Percentiles rank a stretch among this genome's conserved stretches.
These are phyloP conservation scores for Gila robusta DNA, from an alignment of 2,797 vertebrate genomes.

Conservation along the genomic window DNA sequence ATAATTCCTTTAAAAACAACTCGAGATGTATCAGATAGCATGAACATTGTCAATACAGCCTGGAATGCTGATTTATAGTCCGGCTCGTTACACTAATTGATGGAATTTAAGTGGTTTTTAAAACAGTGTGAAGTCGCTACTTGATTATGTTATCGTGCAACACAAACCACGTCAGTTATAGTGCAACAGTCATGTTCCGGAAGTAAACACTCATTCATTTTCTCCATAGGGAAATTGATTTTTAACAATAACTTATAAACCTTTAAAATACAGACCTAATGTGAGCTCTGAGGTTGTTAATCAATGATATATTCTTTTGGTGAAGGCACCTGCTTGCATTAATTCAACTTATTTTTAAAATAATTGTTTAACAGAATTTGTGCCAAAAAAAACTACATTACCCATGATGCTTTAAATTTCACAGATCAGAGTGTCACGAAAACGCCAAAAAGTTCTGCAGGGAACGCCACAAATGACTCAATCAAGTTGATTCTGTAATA, in stretches of 20 bases:
- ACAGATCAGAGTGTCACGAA: background rate
- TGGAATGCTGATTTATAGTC: slow-evolving; percentile 8
- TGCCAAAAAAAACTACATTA: background rate
- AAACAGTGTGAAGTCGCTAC: background rate
- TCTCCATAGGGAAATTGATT: background rate
- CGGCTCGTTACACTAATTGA: slow-evolving; percentile 5
- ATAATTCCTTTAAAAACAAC: slow-evolving; percentile 15
- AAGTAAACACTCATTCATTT: background rate
- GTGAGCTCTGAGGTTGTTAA: background rate
- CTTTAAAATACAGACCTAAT: background rate
- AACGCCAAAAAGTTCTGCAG: background rate
- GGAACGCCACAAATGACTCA: background rate
- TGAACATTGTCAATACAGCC: background rate
- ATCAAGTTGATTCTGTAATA: too few relatives aligned
- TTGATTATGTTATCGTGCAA: slow-evolving; percentile 11
- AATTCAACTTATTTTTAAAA: background rate
- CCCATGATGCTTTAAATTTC: background rate
- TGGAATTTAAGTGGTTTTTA: slow-evolving; percentile 5
- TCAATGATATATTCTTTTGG: background rate
- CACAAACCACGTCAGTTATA: background rate
- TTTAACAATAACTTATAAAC: background rate
- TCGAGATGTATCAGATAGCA: background rate
- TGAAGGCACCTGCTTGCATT: background rate
- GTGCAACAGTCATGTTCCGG: background rate
- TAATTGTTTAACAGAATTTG: background rate